phyloP scores from a whole-genome alignment of 2,888 invertebrate genomes.

The Eurois occulta region DNA sequence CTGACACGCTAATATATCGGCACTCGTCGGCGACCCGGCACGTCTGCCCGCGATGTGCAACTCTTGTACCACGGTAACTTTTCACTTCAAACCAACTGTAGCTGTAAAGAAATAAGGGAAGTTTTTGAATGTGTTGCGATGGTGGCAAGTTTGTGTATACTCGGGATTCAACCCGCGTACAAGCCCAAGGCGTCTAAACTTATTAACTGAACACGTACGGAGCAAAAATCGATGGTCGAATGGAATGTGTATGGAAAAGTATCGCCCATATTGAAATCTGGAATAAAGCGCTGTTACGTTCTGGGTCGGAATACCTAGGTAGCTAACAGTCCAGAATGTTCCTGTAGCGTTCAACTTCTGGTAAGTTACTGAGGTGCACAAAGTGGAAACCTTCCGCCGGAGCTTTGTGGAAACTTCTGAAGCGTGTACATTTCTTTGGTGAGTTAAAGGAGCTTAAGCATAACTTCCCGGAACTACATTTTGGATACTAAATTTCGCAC shows the following conservation, averaged over 20 bases:
- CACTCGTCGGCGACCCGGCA: slow-evolving; percentile 67
- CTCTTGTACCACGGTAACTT: slow-evolving; percentile 31
- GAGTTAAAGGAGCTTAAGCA: slow-evolving; percentile 39
- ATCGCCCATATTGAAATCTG: slow-evolving; percentile 62
- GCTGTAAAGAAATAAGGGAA: background rate
- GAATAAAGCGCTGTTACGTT: slow-evolving; percentile 34
- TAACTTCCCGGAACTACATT: slow-evolving; percentile 38
- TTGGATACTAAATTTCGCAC: background rate
- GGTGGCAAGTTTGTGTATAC: slow-evolving; percentile 25
- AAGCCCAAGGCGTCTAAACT: slow-evolving; percentile 74
- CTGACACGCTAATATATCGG: slow-evolving; percentile 66
- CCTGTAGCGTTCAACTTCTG: slow-evolving; percentile 48
- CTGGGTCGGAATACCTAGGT: slow-evolving; percentile 18
- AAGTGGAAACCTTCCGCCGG: slow-evolving; percentile 45
- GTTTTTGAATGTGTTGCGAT: slow-evolving; percentile 27
- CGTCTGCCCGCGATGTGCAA: slow-evolving; percentile 69
- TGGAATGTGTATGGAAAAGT: slow-evolving; percentile 68
- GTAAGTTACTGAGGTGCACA: slow-evolving; percentile 53
- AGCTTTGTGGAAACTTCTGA: slow-evolving; percentile 52
- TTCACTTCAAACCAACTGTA: slow-evolving; percentile 40
- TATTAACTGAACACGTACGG: slow-evolving; percentile 76
- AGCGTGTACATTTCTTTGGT: slow-evolving; percentile 53
- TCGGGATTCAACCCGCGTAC: slow-evolving; percentile 73
- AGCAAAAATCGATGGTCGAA: slow-evolving; percentile 69
- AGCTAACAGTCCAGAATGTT: slow-evolving; percentile 20